Evolutionary conservation across 1,140 invertebrate genomes (phyloP), one percentile per base, ranked within the genome.

Genomic region (Frieseomelitta varia): DNA sequence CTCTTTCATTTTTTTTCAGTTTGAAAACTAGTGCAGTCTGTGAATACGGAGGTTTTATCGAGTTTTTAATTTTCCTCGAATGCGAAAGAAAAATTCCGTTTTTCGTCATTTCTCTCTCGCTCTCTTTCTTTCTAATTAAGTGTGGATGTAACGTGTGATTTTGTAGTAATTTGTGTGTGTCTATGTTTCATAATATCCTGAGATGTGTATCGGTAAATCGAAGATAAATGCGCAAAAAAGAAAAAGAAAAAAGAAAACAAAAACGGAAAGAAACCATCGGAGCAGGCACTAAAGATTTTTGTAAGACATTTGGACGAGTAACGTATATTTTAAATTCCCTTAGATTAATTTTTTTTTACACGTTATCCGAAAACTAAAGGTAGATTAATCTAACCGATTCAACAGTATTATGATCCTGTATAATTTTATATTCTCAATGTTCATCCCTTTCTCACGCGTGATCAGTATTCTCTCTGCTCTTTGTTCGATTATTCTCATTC

Each of bases 91-190:
- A 75, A 87, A 67, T 74, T 83, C 47, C 34, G 34, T 75, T 82
- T 85, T 73, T 47, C 63, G 19, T 72, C 39, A 19, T 68, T 63
- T 81, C n/a, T 72, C 30, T 75, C 55, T 39, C 73, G 71, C 19
- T 81, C 73, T 61, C 47, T 82, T 15, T 73, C 34, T 79, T 58
- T 65, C 80, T 53, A 27, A 80, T 86, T 67, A 73, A 81, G 83
- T 65, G 68, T 87, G 86, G 85, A 87, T 90, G 89, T 84, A 88
- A 85, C 72, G 75, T 73, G 80, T 79, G 75, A 88, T 85, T 89
- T 90, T 85, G 76, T 84, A 81, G 68, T 30, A 80, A 84, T 85
- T 90, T 86, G 69, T 68, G 84, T 79, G 82, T 79, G 77, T 77
- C 75, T 83, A 68, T 47, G 39, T 68, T 85, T 84, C 72, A 76